Conservation (phyloP, 2,113 vertebrate genomes). For the Herpailurus yagouaroundi region DNA sequence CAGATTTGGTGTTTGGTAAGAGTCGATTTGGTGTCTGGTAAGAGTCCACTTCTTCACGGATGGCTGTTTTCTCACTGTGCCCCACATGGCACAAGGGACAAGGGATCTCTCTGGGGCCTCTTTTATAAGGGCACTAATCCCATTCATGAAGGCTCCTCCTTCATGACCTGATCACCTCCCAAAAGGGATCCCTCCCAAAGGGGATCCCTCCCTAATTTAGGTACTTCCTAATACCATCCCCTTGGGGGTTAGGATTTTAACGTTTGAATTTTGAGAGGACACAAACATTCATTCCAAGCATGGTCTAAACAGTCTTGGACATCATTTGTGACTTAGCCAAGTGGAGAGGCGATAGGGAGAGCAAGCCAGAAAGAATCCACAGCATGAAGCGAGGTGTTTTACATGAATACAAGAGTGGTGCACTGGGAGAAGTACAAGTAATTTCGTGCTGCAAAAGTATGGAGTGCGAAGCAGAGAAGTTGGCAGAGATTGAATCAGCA, state of each 20-base stretch:
- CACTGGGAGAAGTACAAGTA: not conserved
- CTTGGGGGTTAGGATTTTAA: not conserved
- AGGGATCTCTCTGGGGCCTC: not conserved
- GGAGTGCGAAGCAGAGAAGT: not conserved
- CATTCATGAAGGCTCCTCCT: not conserved
- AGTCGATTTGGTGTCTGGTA: not conserved
- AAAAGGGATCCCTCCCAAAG: not conserved
- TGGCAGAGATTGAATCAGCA: not conserved
- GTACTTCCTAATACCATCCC: not conserved
- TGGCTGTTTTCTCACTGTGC: not conserved
- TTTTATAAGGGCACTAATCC: not conserved
- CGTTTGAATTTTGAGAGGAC: not conserved
- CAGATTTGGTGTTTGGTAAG: not conserved
- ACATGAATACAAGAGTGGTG: not conserved
- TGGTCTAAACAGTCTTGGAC: not conserved
- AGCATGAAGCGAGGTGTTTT: not conserved
- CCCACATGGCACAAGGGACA: not conserved
- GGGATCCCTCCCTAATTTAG: not conserved
- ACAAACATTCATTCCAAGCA: not conserved
- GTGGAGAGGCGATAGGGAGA: not conserved
- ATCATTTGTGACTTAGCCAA: not conserved
- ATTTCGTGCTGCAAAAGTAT: not conserved
- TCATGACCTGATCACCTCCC: not conserved
- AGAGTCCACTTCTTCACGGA: not conserved
- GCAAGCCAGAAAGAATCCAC: not conserved